Evolutionary conservation across 2,888 invertebrate species (phyloP).

Genomic region (Chydorus sphaericus): DNA sequence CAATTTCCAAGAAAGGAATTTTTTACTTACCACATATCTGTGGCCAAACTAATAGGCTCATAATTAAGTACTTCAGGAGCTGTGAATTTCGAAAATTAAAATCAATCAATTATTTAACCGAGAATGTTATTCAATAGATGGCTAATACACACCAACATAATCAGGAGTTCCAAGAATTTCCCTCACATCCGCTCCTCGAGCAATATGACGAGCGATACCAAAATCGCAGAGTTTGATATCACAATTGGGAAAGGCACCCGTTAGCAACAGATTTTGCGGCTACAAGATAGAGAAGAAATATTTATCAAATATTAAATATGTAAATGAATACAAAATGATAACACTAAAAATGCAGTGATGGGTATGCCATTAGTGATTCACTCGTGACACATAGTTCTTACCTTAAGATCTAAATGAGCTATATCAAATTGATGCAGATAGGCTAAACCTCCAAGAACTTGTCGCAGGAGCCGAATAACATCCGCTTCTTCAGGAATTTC

Average conservation of each 20-base stretch:
- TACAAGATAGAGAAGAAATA: constrained; percentile 29
- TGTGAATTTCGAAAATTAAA: constrained; percentile 26
- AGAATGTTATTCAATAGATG: neutral
- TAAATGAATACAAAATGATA: too few species aligned
- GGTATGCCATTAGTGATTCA: too few species aligned
- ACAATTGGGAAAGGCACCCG: constrained; percentile 54
- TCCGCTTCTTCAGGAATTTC: constrained; percentile 38
- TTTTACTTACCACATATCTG: constrained; percentile 69
- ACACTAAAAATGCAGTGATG: too few species aligned
- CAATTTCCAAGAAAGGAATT: constrained; percentile 11
- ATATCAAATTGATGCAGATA: constrained; percentile 43
- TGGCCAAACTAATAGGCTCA: constrained; percentile 81
- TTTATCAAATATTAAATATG: too few species aligned
- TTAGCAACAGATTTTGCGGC: constrained; percentile 87
- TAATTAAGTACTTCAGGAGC: constrained; percentile 90
- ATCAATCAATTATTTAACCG: neutral
- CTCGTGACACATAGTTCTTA: too few species aligned
- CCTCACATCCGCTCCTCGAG: constrained; percentile 62
- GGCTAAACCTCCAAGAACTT: constrained; percentile 41
- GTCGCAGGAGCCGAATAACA: constrained; percentile 37
- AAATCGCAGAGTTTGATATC: constrained; percentile 85
- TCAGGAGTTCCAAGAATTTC: constrained; percentile 17
- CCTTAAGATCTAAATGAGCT: constrained; percentile 48
- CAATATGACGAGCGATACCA: constrained; percentile 81
- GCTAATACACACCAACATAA: constrained; percentile 68